Evolutionary conservation across 2,888 invertebrate genomes (phyloP), one percentile per base, ranked within the genome.

Genomic region (Cosmopolites sordidus): DNA sequence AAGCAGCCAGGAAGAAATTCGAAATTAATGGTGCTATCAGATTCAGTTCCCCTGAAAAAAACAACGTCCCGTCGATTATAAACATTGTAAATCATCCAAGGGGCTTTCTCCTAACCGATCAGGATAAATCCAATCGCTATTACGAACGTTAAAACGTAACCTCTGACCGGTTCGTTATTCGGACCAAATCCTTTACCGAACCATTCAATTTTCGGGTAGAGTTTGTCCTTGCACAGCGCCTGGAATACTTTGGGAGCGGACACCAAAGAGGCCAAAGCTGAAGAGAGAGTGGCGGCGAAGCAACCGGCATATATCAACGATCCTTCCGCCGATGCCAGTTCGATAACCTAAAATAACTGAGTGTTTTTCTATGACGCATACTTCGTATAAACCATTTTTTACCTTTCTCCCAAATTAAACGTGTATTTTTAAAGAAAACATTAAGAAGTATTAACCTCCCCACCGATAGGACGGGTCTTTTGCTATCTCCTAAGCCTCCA

Each of bases 251-350:
- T 92, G 0, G 98, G 98, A 0, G 97, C 98, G 0, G 95, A 93
- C 0, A 98, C 96, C 45, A 99, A 79, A 59, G 94, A 93, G 0
- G 97, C 97, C 46, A 98, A 78, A 0, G 98, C 98, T 0, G 97
- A 97, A 0, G 96, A 96, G 12, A 99, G 75, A 0, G 98, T 95
- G 0, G 98, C 97, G 0, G 97, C 96, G 75, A 97, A 96, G 68
- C 97, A 96, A 0, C 97, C 97, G 18, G 94, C 95, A 72, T 93
- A 92, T 64, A 98, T 95, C 45, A 98, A 77, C 0, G 96, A 96
- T 0, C 95, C 93, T 68, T 90, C 90, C 5, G 79, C 86, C 0
- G 91, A 87, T 11, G 91, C 88, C 54, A 92, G 70, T 56, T 90
- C 87, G 64, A 92, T 89, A 2, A 91, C 89, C 86, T 90, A 73